phyloP scores from a whole-genome alignment of 2,797 vertebrate species.

The Remorina albescens region DNA sequence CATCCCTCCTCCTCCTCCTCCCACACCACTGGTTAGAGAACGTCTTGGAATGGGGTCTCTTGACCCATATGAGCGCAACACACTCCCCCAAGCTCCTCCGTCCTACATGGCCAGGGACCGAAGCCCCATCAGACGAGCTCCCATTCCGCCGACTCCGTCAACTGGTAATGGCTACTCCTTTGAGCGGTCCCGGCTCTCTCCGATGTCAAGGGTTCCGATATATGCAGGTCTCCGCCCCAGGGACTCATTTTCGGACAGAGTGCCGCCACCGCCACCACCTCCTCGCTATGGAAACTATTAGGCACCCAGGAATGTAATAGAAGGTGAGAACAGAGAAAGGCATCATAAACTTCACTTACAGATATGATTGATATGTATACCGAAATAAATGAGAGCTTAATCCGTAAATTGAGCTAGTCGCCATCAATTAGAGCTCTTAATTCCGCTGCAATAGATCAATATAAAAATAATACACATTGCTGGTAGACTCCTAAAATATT shows the following conservation, averaged over 20 bases:
- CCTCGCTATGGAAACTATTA: slow-evolving; percentile 83
- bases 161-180: slow-evolving; percentile 92
- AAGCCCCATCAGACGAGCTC: slow-evolving; percentile 90
- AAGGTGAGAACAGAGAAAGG: slow-evolving; percentile 74
- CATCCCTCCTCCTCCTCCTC: slow-evolving; percentile 85
- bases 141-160: slow-evolving; percentile 72
- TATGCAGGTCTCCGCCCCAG: slow-evolving; percentile 87
- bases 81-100: slow-evolving; percentile 78
- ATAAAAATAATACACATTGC: slow-evolving; percentile 28
- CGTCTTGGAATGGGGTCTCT: slow-evolving; percentile 82
- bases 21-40: slow-evolving; percentile 86
- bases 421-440: slow-evolving; percentile 39
- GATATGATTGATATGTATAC: neutral
- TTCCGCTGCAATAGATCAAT: slow-evolving; percentile 25
- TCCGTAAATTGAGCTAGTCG: slow-evolving; percentile 14
- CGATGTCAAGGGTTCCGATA: slow-evolving; percentile 86
- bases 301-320: slow-evolving; percentile 41
- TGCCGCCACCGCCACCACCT: slow-evolving; percentile 73
- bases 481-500: slow-evolving; percentile 53
- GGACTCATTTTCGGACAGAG: slow-evolving; percentile 87
- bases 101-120: slow-evolving; percentile 90
- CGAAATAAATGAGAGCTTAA: slow-evolving; percentile 1
- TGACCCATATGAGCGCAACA: slow-evolving; percentile 89
- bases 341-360: slow-evolving; percentile 18
- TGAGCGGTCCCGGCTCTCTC: slow-evolving; percentile 91